phyloP scores from a whole-genome alignment of 2,797 vertebrate species.

The Fringilla coelebs region DNA sequence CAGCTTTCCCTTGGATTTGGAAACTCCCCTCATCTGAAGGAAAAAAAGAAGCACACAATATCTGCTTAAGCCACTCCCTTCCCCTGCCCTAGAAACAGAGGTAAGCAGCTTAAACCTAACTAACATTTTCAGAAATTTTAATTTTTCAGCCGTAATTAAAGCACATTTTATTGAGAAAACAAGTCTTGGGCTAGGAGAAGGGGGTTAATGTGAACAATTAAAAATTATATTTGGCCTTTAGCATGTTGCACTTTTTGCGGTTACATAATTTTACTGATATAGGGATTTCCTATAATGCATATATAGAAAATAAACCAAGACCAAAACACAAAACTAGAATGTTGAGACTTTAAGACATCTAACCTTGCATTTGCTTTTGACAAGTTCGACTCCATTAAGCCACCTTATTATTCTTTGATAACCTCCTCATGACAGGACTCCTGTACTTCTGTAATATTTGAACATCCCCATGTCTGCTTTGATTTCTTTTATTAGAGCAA shows the following conservation, averaged over 20 bases:
- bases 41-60: not conserved
- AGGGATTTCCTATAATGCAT: not conserved
- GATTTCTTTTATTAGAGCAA: conserved; percentile 11
- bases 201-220: not conserved
- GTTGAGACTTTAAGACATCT: not conserved
- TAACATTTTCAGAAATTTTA: not conserved
- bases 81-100: not conserved
- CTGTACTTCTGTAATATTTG: not conserved
- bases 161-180: not conserved
- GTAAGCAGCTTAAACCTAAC: not conserved
- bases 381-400: not conserved
- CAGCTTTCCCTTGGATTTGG: not conserved
- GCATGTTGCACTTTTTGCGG: not conserved
- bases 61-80: not conserved
- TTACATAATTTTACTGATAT: not conserved
- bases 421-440: not conserved
- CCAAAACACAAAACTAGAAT: not conserved
- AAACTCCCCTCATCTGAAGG: not conserved
- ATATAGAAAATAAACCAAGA: not conserved
- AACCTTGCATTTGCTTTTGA: not conserved
- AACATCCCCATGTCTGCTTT: not conserved
- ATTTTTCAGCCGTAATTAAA: not conserved
- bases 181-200: not conserved
- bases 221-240: not conserved
- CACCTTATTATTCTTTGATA: not conserved